Evolutionary conservation across 2,797 vertebrate genomes (phyloP).

Genomic region (Triplophysa bombifrons): DNA sequence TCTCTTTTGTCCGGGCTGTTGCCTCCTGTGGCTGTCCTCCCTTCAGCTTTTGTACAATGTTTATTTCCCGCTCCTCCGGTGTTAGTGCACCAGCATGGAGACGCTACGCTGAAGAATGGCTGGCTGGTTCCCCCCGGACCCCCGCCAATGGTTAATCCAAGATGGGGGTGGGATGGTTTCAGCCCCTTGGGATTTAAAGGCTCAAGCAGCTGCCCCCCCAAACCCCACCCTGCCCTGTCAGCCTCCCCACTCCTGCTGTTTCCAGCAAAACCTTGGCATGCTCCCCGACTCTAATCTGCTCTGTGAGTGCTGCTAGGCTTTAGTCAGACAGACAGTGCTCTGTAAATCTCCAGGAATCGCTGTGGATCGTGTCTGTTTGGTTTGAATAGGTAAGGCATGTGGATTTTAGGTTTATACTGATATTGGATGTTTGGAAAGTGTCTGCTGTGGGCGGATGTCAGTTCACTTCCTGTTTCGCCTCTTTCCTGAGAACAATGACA

Average conservation of each 20-base stretch:
- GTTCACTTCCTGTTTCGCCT: conserved; percentile 19
- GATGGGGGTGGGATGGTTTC: conserved; percentile 49
- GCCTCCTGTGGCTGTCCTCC: conserved; percentile 54
- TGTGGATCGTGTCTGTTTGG: conserved; percentile 6
- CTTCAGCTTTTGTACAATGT: conserved; percentile 58
- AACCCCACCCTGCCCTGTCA: conserved; percentile 19
- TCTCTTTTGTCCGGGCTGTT: conserved; percentile 69
- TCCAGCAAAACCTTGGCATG: conserved; percentile 48
- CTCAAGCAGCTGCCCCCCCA: conserved; percentile 52
- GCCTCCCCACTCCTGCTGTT: conserved; percentile 24
- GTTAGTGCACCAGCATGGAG: conserved; percentile 45
- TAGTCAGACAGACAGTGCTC: conserved; percentile 37
- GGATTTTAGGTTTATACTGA: conserved; percentile 16
- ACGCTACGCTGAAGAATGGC: conserved; percentile 25
- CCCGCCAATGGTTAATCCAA: conserved; percentile 62
- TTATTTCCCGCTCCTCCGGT: conserved; percentile 47
- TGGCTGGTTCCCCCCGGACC: conserved; percentile 27
- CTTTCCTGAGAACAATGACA: conserved; percentile 29
- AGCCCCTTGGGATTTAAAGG: conserved; percentile 50
- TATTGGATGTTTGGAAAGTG: conserved; percentile 20
- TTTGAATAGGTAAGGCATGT: conserved; percentile 42
- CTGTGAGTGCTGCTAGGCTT: conserved; percentile 38
- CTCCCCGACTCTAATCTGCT: conserved; percentile 54
- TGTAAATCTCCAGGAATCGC: conserved; percentile 44
- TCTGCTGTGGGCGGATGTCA: conserved; percentile 32